Base-by-base conservation (phyloP, 2,888 invertebrate species). In the Lomographa bimaculata region DNA sequence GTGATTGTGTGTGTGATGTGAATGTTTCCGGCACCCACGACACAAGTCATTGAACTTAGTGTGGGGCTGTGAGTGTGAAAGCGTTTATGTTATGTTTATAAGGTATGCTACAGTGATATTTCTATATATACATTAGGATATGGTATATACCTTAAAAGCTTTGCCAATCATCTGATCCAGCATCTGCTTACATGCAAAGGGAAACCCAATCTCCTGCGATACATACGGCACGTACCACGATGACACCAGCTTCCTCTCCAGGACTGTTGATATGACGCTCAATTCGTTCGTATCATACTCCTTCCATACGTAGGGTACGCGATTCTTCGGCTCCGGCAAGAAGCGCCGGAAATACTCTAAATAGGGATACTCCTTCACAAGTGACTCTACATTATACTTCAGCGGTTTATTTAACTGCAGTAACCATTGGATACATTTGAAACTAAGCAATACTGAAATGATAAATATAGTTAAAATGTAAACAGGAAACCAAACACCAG, bases 351-450 rank as follows among this genome's bases (percentile, higher is more conserved):
- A 34, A 29, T 62, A 62, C 2, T 64, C 54, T 16, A 85, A 50
- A 37, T 60, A 69, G 0, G 84, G 80, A 50, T 79, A 78, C 5
- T 73, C 63, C 12, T 60, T 54, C 2, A 71, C 28, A n/a, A 79
- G 42, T 7, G 29, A 53, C 1, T 79, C 75, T n/a, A 81, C 46
- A 54, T 89, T 80, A 56, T 83, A 85, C 42, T 81, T 81, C 11
- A 91, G 27, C 3, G 91, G 91, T 55, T 89, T 90, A 51, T 89
- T 91, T 44, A 90, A 71, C 50, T 75, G 77, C 30, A 92, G 63
- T 37, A 91, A 60, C 76, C 85, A 90, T 58, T 91, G 90, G 11
- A 92, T 79, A 59, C 82, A 77, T 54, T 84, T 80, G 59, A 91
- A 90, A 66, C 91, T 90, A 23, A 87, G 41, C 52, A 82, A 79